Evolutionary conservation across 2,888 invertebrate species (phyloP).

Genomic region (Baronia brevicornis): DNA sequence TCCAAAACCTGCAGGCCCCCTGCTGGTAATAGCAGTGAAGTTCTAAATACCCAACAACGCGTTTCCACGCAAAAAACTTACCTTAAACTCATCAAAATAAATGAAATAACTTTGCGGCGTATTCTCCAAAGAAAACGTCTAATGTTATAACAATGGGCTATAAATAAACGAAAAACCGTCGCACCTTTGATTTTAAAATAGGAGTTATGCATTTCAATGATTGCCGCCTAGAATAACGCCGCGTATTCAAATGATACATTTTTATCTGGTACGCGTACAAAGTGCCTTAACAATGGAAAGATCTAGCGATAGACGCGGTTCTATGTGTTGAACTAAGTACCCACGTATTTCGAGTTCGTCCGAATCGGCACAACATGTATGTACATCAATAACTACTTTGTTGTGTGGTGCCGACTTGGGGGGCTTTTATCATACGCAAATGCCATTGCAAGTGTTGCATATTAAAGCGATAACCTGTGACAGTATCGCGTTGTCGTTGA

Average conservation of each 20-base stretch:
- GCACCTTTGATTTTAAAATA: conserved; percentile 7
- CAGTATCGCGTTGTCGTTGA: too few relatives aligned
- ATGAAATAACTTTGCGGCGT: too few relatives aligned
- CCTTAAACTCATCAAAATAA: too few relatives aligned
- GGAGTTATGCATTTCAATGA: conserved; percentile 16
- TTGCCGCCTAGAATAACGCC: conserved; percentile 18
- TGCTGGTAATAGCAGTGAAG: too few relatives aligned
- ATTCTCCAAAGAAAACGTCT: too few relatives aligned
- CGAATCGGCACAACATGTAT: conserved; percentile 8
- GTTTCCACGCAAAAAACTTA: too few relatives aligned
- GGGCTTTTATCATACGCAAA: conserved; percentile 8
- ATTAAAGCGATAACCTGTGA: too few relatives aligned
- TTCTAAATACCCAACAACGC: too few relatives aligned
- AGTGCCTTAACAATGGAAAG: conserved; percentile 39
- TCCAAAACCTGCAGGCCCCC: too few relatives aligned
- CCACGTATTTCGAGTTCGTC: conserved; percentile 10
- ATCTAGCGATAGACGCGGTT: conserved; percentile 33
- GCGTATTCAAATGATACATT: conserved; percentile 36
- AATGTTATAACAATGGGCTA: conserved; percentile 12
- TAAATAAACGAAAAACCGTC: conserved; percentile 10
- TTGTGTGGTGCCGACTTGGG: conserved; percentile 5
- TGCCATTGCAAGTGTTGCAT: conserved; percentile 8
- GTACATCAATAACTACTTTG: too few relatives aligned
- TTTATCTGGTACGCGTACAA: conserved; percentile 26
- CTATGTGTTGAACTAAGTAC: conserved; percentile 20